A percentile compares a stretch with the other conserved stretches of the same genome.
Evolutionary conservation across 2,113 vertebrate species (phyloP).

Genomic region (Oxygymnocypris stewartii): DNA sequence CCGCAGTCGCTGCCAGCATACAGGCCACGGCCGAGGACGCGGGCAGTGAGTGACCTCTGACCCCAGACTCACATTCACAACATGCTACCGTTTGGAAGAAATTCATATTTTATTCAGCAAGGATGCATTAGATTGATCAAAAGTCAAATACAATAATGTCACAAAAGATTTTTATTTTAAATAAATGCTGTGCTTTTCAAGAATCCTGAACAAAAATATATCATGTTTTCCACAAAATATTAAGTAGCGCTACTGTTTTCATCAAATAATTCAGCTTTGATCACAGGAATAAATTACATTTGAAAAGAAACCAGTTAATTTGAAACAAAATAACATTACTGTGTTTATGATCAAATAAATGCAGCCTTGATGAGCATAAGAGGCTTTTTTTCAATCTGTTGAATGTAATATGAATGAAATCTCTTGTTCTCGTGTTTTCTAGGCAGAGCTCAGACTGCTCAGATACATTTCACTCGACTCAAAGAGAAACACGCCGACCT

Average conservation of each 20-base stretch:
- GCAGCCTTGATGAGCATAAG: not conserved
- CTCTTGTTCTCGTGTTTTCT: slow-evolving; percentile 17
- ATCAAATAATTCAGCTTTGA: not conserved
- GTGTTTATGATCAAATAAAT: not conserved
- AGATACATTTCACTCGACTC: slow-evolving; percentile 87
- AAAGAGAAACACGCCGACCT: slow-evolving; percentile 95
- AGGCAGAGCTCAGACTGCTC: slow-evolving; percentile 89
- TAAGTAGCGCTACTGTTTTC: not conserved
- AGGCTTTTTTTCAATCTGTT: not conserved
- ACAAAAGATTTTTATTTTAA: not conserved
- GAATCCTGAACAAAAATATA: not conserved
- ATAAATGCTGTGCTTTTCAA: not conserved
- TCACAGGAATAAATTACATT: not conserved
- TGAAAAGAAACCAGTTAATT: not conserved
- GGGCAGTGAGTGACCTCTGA: slow-evolving; percentile 78
- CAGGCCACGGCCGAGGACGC: slow-evolving; percentile 88
- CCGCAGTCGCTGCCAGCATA: slow-evolving; percentile 81
- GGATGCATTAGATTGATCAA: not conserved
- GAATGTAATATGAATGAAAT: not conserved
- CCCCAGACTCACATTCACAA: no score
- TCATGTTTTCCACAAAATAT: not conserved
- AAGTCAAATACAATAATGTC: not conserved
- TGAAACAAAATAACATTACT: not conserved
- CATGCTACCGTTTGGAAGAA: not conserved
- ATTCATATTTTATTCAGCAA: not conserved